phyloP scores from a whole-genome alignment of 2,113 vertebrate genomes.

The Python bivittatus region DNA sequence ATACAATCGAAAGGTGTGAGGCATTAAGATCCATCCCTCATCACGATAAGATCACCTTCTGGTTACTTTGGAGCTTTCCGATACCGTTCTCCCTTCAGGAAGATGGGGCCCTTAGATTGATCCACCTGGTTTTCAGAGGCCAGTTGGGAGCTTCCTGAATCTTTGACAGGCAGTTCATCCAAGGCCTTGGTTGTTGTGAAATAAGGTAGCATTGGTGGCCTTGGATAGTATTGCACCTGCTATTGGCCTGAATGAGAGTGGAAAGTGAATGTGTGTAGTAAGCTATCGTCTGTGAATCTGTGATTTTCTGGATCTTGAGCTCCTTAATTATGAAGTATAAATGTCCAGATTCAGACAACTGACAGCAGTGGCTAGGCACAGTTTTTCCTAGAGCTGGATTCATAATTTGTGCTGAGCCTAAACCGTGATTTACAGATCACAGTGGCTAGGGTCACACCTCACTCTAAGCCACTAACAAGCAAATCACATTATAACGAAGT shows the following conservation, averaged over 20 bases:
- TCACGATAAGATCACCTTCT: neutral
- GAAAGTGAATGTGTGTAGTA: neutral
- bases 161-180: neutral
- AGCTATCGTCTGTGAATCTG: neutral
- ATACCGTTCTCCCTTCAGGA: neutral
- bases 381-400: neutral
- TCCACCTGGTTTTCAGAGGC: neutral
- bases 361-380: neutral
- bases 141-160: neutral
- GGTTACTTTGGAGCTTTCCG: neutral
- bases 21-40: neutral
- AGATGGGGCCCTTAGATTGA: neutral
- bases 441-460: neutral
- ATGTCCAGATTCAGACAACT: neutral
- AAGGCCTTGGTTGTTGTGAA: neutral
- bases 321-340: neutral
- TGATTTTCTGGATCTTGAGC: neutral
- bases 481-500: neutral
- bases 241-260: neutral
- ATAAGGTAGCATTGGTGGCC: neutral
- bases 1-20: neutral
- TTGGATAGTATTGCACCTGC: neutral
- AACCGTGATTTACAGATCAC: neutral
- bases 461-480: neutral
- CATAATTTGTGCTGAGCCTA: neutral